Percentiles rank a stretch among this genome's conserved stretches.
These are phyloP conservation scores for Meteorus sp. DNA, from an alignment of 1,140 invertebrate genomes.

Conservation along the genomic window DNA sequence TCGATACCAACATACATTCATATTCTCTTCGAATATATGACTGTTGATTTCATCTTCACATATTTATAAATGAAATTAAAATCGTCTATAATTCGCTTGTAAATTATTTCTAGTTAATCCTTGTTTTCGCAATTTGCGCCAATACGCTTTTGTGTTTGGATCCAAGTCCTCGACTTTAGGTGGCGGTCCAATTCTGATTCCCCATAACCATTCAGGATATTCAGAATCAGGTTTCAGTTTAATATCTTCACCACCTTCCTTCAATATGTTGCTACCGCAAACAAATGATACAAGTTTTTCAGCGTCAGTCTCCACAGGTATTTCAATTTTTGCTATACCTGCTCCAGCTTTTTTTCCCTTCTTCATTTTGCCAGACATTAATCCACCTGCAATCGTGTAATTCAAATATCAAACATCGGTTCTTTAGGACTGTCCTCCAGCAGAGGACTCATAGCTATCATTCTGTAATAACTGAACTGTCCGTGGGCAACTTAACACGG, in stretches of 20 bases:
- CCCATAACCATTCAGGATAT: conserved; percentile 95
- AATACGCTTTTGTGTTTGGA: conserved; percentile 79
- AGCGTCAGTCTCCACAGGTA: conserved; percentile 86
- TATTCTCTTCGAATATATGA: too few species aligned
- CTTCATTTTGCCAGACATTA: conserved; percentile 26
- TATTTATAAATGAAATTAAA: not conserved
- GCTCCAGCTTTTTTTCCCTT: conserved; percentile 66
- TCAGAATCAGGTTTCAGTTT: conserved; percentile 83
- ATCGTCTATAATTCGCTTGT: not conserved
- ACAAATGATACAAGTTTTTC: conserved; percentile 76
- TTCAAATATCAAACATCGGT: too few species aligned
- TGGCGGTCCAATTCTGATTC: conserved; percentile 64
- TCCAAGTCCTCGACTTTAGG: conserved; percentile 74
- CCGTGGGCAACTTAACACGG: too few species aligned
- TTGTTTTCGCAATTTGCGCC: conserved; percentile 68
- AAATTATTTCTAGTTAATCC: conserved; percentile 65
- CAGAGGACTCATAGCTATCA: too few species aligned
- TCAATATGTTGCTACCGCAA: conserved; percentile 84
- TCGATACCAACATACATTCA: too few species aligned
- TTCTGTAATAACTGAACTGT: too few species aligned
- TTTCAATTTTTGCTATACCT: conserved; percentile 65
- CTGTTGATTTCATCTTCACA: too few species aligned
- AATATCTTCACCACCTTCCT: conserved; percentile 76
- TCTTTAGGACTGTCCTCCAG: too few species aligned
- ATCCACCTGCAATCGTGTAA: conserved; percentile 13